phyloP scores from a whole-genome alignment of 2,113 vertebrate species.

The Lagopus leucura region DNA sequence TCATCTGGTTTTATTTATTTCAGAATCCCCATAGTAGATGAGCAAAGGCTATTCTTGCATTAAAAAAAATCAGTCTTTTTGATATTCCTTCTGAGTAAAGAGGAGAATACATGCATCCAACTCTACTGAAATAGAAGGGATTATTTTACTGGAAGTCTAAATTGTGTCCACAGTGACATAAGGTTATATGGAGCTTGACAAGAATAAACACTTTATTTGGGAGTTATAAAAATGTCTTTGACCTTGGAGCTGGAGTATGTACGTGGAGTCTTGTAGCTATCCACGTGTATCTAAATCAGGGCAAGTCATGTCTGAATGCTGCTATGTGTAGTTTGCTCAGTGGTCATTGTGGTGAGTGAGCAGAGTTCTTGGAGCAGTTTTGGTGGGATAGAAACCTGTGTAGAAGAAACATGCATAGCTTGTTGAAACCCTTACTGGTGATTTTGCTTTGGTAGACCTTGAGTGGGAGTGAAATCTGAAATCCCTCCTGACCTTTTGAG shows the following conservation, averaged over 20 bases:
- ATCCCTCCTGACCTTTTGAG: not conserved
- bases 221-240: conserved; percentile 40
- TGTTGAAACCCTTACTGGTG: not conserved
- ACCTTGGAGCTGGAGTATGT: conserved; percentile 26
- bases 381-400: not conserved
- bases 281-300: not conserved
- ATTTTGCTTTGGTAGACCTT: not conserved
- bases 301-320: not conserved
- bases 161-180: not conserved
- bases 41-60: not conserved
- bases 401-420: not conserved
- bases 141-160: not conserved
- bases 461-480: not conserved
- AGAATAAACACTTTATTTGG: conserved; percentile 36
- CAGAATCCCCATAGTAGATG: not conserved
- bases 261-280: conserved; percentile 4
- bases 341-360: not conserved
- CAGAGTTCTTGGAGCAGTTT: not conserved
- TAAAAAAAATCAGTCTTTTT: not conserved
- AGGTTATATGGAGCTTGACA: conserved; percentile 16
- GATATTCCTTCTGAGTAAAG: not conserved
- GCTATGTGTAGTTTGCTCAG: conserved; percentile 22
- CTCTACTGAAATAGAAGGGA: not conserved
- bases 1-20: conserved; percentile 3
- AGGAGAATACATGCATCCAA: not conserved